Evolutionary conservation across 2,888 invertebrate species (phyloP).

Genomic region (Mythimna lalbum): DNA sequence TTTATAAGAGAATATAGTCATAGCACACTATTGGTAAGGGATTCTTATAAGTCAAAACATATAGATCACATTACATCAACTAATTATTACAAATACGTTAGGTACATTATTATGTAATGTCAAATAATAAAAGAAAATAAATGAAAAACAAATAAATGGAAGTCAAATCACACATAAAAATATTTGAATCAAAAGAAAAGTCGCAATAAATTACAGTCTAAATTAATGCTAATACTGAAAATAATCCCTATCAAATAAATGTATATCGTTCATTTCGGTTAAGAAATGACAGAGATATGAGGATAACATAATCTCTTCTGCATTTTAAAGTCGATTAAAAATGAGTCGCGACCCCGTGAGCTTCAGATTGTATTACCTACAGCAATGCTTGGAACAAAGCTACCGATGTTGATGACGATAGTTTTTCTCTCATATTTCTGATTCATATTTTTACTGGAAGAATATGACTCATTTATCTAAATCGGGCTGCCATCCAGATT

Average conservation of each 20-base stretch:
- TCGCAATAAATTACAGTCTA: too few relatives aligned
- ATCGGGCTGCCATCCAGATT: constrained; percentile 19
- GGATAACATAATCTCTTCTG: not conserved
- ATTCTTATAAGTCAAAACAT: too few relatives aligned
- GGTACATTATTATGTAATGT: too few relatives aligned
- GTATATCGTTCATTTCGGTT: not conserved
- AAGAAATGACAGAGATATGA: not conserved
- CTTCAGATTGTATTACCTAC: not conserved
- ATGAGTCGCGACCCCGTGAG: not conserved
- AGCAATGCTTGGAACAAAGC: not conserved
- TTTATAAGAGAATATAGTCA: not conserved
- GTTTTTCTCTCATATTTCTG: constrained; percentile 6
- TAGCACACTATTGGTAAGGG: too few relatives aligned
- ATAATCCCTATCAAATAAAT: not conserved
- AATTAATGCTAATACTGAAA: too few relatives aligned
- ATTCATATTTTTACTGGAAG: constrained; percentile 28
- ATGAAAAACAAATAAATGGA: too few relatives aligned
- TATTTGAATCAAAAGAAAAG: too few relatives aligned
- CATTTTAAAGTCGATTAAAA: not conserved
- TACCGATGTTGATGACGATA: not conserved
- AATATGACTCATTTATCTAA: constrained; percentile 37
- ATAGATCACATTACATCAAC: too few relatives aligned
- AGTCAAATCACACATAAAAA: too few relatives aligned
- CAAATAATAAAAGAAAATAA: too few relatives aligned
- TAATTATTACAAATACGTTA: too few relatives aligned